Evolutionary conservation across 1,140 invertebrate genomes (phyloP).

Genomic region (Drosophila pallidifrons): DNA sequence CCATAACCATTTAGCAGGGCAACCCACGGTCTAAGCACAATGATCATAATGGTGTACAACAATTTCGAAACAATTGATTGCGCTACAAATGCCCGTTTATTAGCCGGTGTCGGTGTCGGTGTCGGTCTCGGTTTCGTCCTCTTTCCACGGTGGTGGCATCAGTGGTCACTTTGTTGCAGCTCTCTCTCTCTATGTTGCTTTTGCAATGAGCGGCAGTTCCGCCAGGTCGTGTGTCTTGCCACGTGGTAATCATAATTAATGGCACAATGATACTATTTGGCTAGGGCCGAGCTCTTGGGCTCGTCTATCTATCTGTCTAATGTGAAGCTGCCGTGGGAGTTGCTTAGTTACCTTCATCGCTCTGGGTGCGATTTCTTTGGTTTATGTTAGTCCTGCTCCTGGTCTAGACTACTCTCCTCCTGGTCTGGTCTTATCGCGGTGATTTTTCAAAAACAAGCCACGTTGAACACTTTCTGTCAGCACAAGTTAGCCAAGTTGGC

Average conservation of each 20-base stretch:
- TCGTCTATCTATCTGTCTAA: conserved; percentile 19
- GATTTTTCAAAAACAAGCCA: conserved; percentile 57
- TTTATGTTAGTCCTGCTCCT: conserved; percentile 36
- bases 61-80: conserved; percentile 83
- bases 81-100: conserved; percentile 82
- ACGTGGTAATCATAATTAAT: conserved; percentile 83
- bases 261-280: conserved; percentile 68
- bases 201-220: conserved; percentile 62
- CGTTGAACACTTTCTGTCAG: conserved; percentile 28
- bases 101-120: conserved; percentile 50
- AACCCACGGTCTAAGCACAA: conserved; percentile 50
- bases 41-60: conserved; percentile 80
- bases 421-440: conserved; percentile 52
- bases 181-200: conserved; percentile 29
- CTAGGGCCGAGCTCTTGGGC: conserved; percentile 42
- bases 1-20: conserved; percentile 77
- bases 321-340: conserved; percentile 31
- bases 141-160: conserved; percentile 2
- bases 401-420: conserved; percentile 38
- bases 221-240: conserved; percentile 78
- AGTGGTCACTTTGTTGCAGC: conserved; percentile 37
- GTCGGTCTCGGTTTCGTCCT: conserved; percentile 13
- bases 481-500: conserved; percentile 10
- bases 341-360: neutral
- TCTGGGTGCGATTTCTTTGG: conserved; percentile 52